A percentile compares a stretch with the other conserved stretches of the same genome.
Conservation (phyloP, 2,888 invertebrate genomes). For the Ligdia adustata region DNA sequence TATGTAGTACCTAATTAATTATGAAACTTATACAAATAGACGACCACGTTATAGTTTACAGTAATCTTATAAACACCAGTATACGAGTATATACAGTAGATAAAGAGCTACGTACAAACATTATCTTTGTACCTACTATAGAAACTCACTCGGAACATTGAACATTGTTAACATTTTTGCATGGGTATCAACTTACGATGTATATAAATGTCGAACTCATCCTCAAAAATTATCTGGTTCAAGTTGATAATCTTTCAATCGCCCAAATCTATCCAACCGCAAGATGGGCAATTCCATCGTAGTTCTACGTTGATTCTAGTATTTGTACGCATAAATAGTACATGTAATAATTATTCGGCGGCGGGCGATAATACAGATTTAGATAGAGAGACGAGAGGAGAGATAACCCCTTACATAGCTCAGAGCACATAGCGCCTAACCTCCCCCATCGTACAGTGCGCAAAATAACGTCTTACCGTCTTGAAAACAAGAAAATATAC, state of each 20-base stretch:
- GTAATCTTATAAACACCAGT: too few species aligned
- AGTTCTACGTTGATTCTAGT: constrained; percentile 11
- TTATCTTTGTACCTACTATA: too few species aligned
- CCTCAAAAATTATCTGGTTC: too few species aligned
- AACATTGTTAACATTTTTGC: too few species aligned
- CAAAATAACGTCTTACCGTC: constrained; percentile 34
- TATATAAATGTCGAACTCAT: too few species aligned
- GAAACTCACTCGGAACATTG: too few species aligned
- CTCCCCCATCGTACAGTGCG: constrained; percentile 57
- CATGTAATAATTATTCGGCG: constrained; percentile 80
- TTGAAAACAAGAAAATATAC: neutral
- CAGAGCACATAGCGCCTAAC: constrained; percentile 75
- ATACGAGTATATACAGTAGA: too few species aligned
- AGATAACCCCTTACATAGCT: constrained; percentile 84
- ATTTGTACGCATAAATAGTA: constrained; percentile 45
- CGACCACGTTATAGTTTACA: too few species aligned
- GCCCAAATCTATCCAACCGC: constrained; percentile 10
- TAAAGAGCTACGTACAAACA: too few species aligned
- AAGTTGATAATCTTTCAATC: constrained; percentile 14
- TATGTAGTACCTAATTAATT: too few species aligned
- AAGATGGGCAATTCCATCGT: constrained; percentile 9
- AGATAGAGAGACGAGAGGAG: constrained; percentile 73
- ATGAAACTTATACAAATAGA: too few species aligned
- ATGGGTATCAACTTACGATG: too few species aligned
- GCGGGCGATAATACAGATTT: constrained; percentile 82